Base-by-base conservation (phyloP, 1,140 invertebrate genomes). In the Drosophila pseudoananassae region DNA sequence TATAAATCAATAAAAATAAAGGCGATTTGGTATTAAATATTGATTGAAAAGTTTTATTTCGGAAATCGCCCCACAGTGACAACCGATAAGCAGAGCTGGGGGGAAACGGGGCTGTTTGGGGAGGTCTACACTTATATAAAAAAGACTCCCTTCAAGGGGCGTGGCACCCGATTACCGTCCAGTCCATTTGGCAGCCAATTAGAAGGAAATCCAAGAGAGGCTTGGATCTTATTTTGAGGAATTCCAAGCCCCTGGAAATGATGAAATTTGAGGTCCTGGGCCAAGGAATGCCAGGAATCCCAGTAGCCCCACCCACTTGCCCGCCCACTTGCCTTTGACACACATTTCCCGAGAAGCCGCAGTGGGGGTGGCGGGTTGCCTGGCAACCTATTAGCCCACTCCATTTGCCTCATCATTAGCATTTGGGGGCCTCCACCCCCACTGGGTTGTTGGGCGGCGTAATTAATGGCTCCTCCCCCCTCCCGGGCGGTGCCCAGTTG, bases 1-100 rank as follows among this genome's bases (percentile, higher is more conserved):
- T 51, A 82, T 55, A 83, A 83, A 82, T 82, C 75, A 83, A 83
- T 82, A 81, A 63, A 64, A 57, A 66, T 49, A 54, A 59, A 69
- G 43, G 71, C 25, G 53, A 75, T 53, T 54, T 54, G 7, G 38
- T 60, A 83, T 78, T 82, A 78, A 70, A 52, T 65, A 78, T 78
- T 83, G 59, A 78, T 82, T 61, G 63, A 65, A 83, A 83, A 69
- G 27, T 59, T 65, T 65, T 64, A 54, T 60, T 50, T 60, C 47
- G 43, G 58, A 73, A 63, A 64, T 78, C 74, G 43, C 69, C 63
- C 58, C 61, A 47, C 49, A 76, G 55, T 73, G 68, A 72, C n/a
- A n/a, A n/a, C n/a, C n/a, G n/a, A n/a, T n/a, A n/a, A n/a, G n/a
- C n/a, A n/a, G n/a, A n/a, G n/a, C n/a, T n/a, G n/a, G n/a, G n/a